Evolutionary conservation across 1,140 invertebrate species (phyloP).

Genomic region (Lepidurus couesii): DNA sequence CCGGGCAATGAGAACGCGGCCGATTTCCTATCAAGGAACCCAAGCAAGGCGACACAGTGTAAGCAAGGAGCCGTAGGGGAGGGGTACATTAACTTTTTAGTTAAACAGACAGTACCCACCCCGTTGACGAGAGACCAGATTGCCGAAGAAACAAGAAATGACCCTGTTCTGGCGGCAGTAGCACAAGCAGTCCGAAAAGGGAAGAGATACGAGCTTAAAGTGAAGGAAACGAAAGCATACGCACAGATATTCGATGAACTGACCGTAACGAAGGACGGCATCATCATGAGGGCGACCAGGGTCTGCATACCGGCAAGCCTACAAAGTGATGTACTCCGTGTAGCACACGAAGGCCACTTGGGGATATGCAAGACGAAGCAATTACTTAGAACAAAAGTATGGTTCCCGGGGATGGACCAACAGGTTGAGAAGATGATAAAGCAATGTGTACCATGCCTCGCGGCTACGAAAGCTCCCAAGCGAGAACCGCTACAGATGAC

Average conservation of each 20-base stretch:
- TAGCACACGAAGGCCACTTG: constrained; percentile 37
- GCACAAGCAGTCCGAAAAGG: neutral
- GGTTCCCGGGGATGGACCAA: constrained; percentile 41
- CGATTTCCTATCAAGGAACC: neutral
- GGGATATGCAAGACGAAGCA: constrained; percentile 40
- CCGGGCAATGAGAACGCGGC: neutral
- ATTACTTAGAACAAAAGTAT: constrained; percentile 42
- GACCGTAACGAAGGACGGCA: neutral
- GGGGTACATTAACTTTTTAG: neutral
- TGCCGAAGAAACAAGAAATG: neutral
- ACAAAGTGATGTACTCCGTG: constrained; percentile 35
- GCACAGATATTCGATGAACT: neutral
- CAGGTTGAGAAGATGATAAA: constrained; percentile 35
- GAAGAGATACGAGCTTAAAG: no score
- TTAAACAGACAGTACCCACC: constrained; percentile 43
- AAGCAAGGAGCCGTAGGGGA: neutral
- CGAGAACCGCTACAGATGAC: neutral
- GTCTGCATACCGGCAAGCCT: constrained; percentile 26
- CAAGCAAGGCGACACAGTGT: no score
- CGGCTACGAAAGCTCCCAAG: neutral
- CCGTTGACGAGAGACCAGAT: neutral
- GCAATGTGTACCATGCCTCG: constrained; percentile 36
- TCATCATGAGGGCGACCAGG: neutral
- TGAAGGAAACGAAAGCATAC: no score
- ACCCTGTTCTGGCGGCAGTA: neutral